phyloP scores from a whole-genome alignment of 1,140 invertebrate genomes.

The Drosophila orena region DNA sequence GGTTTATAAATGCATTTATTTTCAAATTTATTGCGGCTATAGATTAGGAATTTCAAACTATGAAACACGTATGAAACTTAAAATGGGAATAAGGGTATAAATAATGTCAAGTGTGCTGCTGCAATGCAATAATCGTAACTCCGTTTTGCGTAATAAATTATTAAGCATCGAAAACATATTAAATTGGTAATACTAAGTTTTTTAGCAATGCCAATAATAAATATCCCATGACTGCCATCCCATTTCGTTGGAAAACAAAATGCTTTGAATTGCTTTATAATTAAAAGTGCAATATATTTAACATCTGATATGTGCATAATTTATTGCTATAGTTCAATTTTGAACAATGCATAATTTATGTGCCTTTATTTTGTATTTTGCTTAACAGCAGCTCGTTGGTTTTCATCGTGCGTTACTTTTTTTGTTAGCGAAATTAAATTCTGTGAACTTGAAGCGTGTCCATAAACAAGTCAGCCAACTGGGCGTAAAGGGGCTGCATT shows the following conservation, averaged over 20 bases:
- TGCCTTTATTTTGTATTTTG: neutral
- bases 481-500: slow-evolving; percentile 8
- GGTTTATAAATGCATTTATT: too few relatives aligned
- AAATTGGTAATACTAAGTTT: neutral
- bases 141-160: too few relatives aligned
- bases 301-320: neutral
- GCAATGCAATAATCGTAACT: too few relatives aligned
- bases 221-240: neutral
- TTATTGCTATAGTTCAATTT: neutral
- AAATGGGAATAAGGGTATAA: too few relatives aligned
- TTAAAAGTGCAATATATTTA: neutral
- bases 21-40: too few relatives aligned
- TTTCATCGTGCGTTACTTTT: slow-evolving; percentile 1
- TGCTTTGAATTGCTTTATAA: neutral
- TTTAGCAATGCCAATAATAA: neutral
- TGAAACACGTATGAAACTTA: too few relatives aligned
- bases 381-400: neutral
- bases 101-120: too few relatives aligned
- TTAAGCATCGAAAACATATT: too few relatives aligned
- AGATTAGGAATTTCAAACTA: too few relatives aligned
- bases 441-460: slow-evolving; percentile 38
- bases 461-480: slow-evolving; percentile 46
- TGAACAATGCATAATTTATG: slow-evolving; percentile 2
- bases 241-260: neutral
- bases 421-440: slow-evolving; percentile 30